Evolutionary conservation across 2,113 vertebrate genomes (phyloP), one percentile per base, ranked within the genome.

Genomic region (Tylochromis polylepis): DNA sequence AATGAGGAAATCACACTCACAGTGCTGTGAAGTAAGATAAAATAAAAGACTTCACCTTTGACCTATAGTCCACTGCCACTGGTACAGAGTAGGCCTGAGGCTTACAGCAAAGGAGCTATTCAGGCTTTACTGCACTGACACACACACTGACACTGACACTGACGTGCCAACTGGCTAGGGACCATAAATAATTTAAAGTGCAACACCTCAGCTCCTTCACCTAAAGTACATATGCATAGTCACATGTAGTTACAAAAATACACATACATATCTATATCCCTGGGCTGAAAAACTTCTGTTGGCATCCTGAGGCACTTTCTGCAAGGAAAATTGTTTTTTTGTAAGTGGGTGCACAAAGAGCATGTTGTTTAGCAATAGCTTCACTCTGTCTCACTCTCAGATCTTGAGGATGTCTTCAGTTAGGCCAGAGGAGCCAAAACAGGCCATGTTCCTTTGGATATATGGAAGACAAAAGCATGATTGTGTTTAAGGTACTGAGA

Each of bases 371-470:
- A 62, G 81, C 36, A 34, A 29, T 46, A 77, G 29, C 59, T 72
- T 78, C 22, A 67, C 41, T 75, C 43, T 43, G 75, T 87, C 81
- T 83, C 72, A 5, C 46, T 16, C 60, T 84, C 78, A 80, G 41
- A 82, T 86, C 29, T 91, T 20, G 75, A 88, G 88, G 88, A 89
- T 88, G 78, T 90, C 85, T 89, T 86, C 81, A 83, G 60, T 86
- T 81, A 86, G 18, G 59, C 16, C 34, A 16, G 34, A 65, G 79
- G 24, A 75, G 70, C 43, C 70, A 20, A 3, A 75, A 20, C 29
- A 15, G 75, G 43, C 41, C 67, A 46, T 8, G 27, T 53, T 85
- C 84, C 62, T 62, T 24, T 11, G 62, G 79, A 41, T 87, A 29
- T 51, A 14, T 3, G 8, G 10, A 20, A 58, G 77, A 89, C 43